These are phyloP conservation scores for Heliconius sara DNA, from an alignment of 2,888 invertebrate genomes.

Conservation along the genomic window DNA sequence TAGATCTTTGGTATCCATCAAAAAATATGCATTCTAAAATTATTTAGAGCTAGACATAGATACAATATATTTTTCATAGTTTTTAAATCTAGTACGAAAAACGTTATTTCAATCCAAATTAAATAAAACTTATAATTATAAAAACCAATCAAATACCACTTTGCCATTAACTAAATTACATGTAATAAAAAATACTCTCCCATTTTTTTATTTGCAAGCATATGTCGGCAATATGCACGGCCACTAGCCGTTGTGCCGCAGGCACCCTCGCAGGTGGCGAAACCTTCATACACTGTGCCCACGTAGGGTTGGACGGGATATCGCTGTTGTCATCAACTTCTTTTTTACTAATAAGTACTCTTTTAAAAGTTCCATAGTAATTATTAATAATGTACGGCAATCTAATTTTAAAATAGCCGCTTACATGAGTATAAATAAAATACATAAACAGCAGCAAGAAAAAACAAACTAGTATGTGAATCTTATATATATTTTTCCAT, in stretches of 20 bases:
- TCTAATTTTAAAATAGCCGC: background rate
- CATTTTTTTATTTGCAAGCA: conserved; percentile 53
- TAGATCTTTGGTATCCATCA: background rate
- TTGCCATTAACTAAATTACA: conserved; percentile 20
- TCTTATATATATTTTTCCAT: background rate
- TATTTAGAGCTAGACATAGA: too few relatives aligned
- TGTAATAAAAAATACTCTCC: conserved; percentile 35
- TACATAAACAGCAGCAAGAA: background rate
- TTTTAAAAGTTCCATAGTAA: background rate
- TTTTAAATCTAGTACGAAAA: background rate
- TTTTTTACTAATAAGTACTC: conserved; percentile 6
- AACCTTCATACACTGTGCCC: conserved; percentile 51
- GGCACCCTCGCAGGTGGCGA: conserved; percentile 54
- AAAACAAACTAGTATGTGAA: background rate
- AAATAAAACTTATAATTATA: conserved; percentile 1
- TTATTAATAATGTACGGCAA: background rate
- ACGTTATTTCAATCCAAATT: background rate
- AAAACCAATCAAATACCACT: background rate
- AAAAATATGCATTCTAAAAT: background rate
- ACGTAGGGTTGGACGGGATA: conserved; percentile 55
- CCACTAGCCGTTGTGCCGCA: conserved; percentile 62
- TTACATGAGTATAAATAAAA: background rate
- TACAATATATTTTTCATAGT: background rate
- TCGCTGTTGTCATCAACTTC: conserved; percentile 31
- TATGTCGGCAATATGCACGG: conserved; percentile 46